Percentiles rank a stretch among this genome's conserved stretches.
Conservation (phyloP, 2,113 vertebrate species). For the Xerus inauris region DNA sequence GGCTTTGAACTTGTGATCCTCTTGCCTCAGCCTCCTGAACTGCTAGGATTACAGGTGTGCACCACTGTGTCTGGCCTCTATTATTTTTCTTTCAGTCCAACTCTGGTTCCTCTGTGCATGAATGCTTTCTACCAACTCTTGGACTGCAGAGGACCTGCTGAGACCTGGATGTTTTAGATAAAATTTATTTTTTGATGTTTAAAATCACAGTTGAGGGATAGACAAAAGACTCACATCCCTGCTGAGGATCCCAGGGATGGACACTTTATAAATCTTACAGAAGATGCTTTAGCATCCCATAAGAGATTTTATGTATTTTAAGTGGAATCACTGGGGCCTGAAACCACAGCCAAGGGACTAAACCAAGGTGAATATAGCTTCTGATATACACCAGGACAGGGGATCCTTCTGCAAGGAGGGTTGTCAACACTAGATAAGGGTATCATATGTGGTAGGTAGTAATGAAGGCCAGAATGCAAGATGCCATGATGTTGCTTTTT, state of each 20-base stretch:
- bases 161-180: background rate
- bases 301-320: background rate
- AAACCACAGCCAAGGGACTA: background rate
- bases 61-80: too few relatives aligned
- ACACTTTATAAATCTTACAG: background rate
- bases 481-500: background rate
- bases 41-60: too few relatives aligned
- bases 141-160: background rate
- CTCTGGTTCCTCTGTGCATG: background rate
- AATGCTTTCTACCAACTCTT: background rate
- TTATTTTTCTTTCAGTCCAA: background rate
- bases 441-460: background rate
- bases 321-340: background rate
- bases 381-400: background rate
- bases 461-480: background rate
- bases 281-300: background rate
- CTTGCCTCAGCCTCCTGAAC: too few relatives aligned
- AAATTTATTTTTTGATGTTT: background rate
- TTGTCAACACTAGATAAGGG: background rate
- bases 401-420: background rate
- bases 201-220: background rate
- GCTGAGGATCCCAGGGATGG: too few relatives aligned
- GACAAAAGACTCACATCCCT: background rate
- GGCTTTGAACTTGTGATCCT: too few relatives aligned
- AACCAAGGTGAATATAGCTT: background rate